Percentiles rank a stretch among this genome's conserved stretches.
Evolutionary conservation across 2,888 invertebrate species (phyloP).

Genomic region (Napeogenes sylphis): DNA sequence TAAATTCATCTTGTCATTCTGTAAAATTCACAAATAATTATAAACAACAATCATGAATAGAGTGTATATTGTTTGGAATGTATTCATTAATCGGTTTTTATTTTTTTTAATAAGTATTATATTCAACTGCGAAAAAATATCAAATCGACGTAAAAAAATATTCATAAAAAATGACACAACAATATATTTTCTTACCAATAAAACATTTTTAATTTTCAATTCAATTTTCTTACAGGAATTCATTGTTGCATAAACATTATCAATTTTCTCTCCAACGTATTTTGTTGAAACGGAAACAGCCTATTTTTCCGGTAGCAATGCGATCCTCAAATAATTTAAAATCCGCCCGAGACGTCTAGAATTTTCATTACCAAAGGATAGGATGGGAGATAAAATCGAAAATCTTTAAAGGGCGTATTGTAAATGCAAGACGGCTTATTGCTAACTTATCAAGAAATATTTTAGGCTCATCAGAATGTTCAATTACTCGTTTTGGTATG

Average conservation of each 20-base stretch:
- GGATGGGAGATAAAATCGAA: slow-evolving; percentile 38
- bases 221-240: slow-evolving; percentile 3
- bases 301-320: slow-evolving; percentile 38
- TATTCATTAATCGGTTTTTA: too few species aligned
- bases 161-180: slow-evolving; percentile 8
- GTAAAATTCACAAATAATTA: too few species aligned
- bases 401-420: slow-evolving; percentile 43
- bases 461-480: slow-evolving; percentile 55
- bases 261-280: slow-evolving; percentile 29
- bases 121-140: background rate
- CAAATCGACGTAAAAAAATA: background rate
- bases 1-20: too few species aligned
- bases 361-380: slow-evolving; percentile 49
- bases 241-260: slow-evolving; percentile 23
- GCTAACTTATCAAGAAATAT: slow-evolving; percentile 52
- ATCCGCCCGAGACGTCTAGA: slow-evolving; percentile 56
- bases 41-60: too few species aligned
- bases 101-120: too few species aligned
- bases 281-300: slow-evolving; percentile 29
- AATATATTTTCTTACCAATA: background rate
- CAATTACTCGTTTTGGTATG: slow-evolving; percentile 54
- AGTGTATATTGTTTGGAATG: too few species aligned
- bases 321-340: slow-evolving; percentile 46
- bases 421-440: slow-evolving; percentile 51
- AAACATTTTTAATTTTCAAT: background rate